Conservation (phyloP, 1,140 invertebrate species). For the Glossosoma conforme region DNA sequence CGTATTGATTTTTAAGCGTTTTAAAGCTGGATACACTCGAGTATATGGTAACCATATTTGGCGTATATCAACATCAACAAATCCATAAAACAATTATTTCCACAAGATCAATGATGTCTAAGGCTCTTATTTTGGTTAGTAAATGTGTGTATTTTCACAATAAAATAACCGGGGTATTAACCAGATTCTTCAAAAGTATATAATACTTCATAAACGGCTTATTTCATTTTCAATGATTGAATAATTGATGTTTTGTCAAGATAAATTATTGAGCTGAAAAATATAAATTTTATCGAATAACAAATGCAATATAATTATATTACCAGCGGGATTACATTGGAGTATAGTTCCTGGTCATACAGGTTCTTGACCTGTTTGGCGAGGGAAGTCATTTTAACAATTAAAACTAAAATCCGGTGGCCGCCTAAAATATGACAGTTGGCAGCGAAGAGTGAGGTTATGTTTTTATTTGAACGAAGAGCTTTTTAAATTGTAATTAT, state of each 20-base stretch:
- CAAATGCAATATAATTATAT: constrained; percentile 12
- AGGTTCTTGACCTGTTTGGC: constrained; percentile 56
- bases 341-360: constrained; percentile 55
- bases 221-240: neutral
- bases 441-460: no score
- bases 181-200: neutral
- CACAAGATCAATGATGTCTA: no score
- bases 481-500: no score
- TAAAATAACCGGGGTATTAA: neutral
- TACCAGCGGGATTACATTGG: constrained; percentile 53
- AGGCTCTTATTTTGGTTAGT: no score
- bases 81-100: no score
- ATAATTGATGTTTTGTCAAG: constrained; percentile 9
- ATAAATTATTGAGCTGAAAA: neutral
- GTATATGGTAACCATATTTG: no score
- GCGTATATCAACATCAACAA: no score
- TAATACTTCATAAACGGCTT: constrained; percentile 20
- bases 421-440: no score
- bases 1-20: no score
- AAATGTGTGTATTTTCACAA: no score
- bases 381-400: constrained; percentile 42
- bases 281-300: neutral
- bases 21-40: no score
- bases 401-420: neutral
- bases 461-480: no score